Conservation (phyloP, 2,113 vertebrate genomes). For the Panthera leo region DNA sequence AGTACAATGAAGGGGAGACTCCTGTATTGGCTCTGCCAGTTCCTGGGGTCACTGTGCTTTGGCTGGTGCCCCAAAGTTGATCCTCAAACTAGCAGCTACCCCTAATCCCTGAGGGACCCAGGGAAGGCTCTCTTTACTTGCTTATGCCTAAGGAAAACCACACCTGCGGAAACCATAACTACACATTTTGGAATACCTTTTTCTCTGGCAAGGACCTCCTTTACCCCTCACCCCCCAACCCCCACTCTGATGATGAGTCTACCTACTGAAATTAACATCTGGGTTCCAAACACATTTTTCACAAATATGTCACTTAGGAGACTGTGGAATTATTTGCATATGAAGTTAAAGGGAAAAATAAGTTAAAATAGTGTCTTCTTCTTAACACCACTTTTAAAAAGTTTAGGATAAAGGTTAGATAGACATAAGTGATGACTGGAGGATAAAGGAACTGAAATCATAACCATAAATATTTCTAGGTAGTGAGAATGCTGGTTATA, state of each 20-base stretch:
- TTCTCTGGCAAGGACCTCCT: background rate
- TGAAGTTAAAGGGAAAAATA: background rate
- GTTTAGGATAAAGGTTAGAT: background rate
- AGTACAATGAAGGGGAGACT: background rate
- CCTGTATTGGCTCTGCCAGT: background rate
- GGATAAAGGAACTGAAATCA: background rate
- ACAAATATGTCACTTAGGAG: background rate
- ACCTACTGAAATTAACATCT: background rate
- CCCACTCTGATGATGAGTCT: background rate
- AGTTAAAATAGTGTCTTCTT: background rate
- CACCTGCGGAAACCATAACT: background rate
- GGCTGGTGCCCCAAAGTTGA: background rate
- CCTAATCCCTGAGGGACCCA: rapidly evolving
- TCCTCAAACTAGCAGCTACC: background rate
- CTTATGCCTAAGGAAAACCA: background rate
- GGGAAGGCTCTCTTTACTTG: background rate
- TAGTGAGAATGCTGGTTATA: background rate
- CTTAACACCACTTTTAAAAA: background rate
- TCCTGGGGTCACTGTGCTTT: background rate
- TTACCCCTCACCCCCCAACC: background rate
- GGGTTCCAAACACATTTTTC: conserved; percentile 17
- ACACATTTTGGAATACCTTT: background rate
- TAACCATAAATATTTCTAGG: background rate
- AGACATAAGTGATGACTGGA: background rate
- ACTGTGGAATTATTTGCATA: background rate